A percentile compares a stretch with the other conserved stretches of the same genome.
These are phyloP conservation scores for Pipistrellus pipistrellus DNA, from an alignment of 2,797 vertebrate genomes.

Conservation along the genomic window DNA sequence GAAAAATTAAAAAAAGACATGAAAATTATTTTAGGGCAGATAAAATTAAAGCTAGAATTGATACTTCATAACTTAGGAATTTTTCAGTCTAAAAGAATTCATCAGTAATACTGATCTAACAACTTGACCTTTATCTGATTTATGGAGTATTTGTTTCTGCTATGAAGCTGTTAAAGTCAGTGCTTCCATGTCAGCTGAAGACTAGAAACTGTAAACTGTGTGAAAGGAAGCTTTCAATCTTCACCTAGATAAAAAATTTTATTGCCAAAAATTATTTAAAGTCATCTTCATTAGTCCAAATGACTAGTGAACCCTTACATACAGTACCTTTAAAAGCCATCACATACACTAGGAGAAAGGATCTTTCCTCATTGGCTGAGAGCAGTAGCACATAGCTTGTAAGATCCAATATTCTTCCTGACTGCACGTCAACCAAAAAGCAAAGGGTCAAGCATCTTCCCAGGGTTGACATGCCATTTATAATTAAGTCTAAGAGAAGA, in stretches of 20 bases:
- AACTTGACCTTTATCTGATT: conserved; percentile 50
- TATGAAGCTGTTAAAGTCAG: conserved; percentile 57
- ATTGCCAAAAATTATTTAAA: background rate
- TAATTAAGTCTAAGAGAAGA: background rate
- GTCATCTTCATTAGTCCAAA: background rate
- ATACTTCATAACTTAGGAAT: background rate
- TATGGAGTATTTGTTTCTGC: conserved; percentile 63
- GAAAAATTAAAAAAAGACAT: conserved; percentile 7
- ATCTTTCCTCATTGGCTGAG: background rate
- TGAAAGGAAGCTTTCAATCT: conserved; percentile 17
- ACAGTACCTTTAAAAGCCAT: background rate
- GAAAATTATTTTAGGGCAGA: background rate
- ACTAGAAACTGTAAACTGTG: background rate
- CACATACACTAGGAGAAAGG: background rate
- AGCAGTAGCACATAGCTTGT: background rate
- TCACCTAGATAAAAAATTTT: conserved; percentile 38
- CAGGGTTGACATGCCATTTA: background rate
- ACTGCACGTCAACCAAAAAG: background rate
- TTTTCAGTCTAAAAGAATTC: conserved; percentile 44
- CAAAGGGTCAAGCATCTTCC: background rate
- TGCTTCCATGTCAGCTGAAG: background rate
- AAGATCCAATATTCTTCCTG: background rate
- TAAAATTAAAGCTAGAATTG: background rate
- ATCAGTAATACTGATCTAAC: background rate
- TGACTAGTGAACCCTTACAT: conserved; percentile 38